phyloP scores from a whole-genome alignment of 2,888 invertebrate species.

The Xestobium rufovillosum region DNA sequence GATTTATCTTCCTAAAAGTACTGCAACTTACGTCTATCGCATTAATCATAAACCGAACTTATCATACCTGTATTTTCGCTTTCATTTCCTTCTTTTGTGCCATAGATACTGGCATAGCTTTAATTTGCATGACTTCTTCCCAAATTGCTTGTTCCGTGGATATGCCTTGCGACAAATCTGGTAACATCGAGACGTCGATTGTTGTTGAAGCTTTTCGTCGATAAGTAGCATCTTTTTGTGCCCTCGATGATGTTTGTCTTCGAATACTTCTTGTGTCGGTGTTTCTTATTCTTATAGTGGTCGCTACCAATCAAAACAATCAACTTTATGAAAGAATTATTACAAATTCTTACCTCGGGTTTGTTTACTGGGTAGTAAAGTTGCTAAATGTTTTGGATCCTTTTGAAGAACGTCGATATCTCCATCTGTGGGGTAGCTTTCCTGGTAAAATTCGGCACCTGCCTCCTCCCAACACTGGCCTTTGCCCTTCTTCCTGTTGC shows the following conservation, averaged over 20 bases:
- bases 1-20: too few species aligned
- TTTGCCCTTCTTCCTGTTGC: constrained; percentile 48
- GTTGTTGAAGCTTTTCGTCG: constrained; percentile 47
- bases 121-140: constrained; percentile 82
- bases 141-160: constrained; percentile 77
- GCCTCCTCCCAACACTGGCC: constrained; percentile 77
- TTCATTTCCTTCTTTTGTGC: constrained; percentile 73
- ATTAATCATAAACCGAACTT: too few species aligned
- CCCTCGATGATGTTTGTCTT: constrained; percentile 49
- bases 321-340: background rate
- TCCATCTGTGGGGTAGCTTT: constrained; percentile 62
- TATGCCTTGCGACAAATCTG: constrained; percentile 74
- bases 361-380: constrained; percentile 72
- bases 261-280: constrained; percentile 52
- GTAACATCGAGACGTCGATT: constrained; percentile 67
- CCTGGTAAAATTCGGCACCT: constrained; percentile 78
- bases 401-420: constrained; percentile 62
- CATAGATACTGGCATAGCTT: constrained; percentile 78
- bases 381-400: constrained; percentile 68
- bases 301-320: constrained; percentile 44
- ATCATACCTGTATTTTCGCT: constrained; percentile 66
- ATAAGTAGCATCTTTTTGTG: constrained; percentile 48
- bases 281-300: constrained; percentile 58
- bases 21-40: too few species aligned
- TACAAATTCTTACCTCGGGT: constrained; percentile 52